A percentile compares a stretch with the other conserved stretches of the same genome.
phyloP scores from a whole-genome alignment of 2,888 invertebrate genomes.

The Melangyna quadrimaculata region DNA sequence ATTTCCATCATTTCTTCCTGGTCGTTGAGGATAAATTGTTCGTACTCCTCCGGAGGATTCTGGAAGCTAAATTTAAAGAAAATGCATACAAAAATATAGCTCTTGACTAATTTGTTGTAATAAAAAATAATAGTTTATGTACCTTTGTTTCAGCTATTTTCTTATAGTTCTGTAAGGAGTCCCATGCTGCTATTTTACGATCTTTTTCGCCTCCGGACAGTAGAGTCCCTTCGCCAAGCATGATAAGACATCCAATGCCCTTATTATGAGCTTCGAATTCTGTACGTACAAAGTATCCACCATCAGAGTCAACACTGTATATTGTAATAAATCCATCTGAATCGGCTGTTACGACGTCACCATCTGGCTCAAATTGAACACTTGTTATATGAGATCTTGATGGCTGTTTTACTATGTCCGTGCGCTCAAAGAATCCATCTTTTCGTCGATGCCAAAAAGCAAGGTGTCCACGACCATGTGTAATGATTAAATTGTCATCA shows the following conservation, averaged over 20 bases:
- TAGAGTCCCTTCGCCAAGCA: conserved; percentile 94
- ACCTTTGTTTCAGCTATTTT: conserved; percentile 94
- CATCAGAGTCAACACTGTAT: conserved; percentile 94
- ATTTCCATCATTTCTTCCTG: conserved; percentile 93
- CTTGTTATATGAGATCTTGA: conserved; percentile 92
- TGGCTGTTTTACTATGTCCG: conserved; percentile 94
- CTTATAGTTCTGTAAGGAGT: conserved; percentile 93
- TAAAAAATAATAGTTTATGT: not conserved
- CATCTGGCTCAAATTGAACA: conserved; percentile 94
- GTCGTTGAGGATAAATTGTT: conserved; percentile 93
- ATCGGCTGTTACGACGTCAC: conserved; percentile 95
- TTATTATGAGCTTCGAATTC: conserved; percentile 95
- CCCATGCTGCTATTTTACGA: conserved; percentile 95
- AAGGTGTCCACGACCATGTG: conserved; percentile 94
- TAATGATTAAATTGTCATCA: conserved; percentile 94
- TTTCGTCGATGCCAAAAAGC: conserved; percentile 96
- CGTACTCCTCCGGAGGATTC: conserved; percentile 94
- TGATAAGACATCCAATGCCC: conserved; percentile 91
- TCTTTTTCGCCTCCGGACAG: conserved; percentile 95
- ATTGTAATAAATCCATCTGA: conserved; percentile 95
- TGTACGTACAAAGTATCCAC: conserved; percentile 93
- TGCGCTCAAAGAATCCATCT: conserved; percentile 94
- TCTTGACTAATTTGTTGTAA: not conserved
- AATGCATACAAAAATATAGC: not conserved
- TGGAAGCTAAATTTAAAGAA: conserved; percentile 83